phyloP scores from a whole-genome alignment of 2,113 vertebrate species.

The Notarius lentiginosus region DNA sequence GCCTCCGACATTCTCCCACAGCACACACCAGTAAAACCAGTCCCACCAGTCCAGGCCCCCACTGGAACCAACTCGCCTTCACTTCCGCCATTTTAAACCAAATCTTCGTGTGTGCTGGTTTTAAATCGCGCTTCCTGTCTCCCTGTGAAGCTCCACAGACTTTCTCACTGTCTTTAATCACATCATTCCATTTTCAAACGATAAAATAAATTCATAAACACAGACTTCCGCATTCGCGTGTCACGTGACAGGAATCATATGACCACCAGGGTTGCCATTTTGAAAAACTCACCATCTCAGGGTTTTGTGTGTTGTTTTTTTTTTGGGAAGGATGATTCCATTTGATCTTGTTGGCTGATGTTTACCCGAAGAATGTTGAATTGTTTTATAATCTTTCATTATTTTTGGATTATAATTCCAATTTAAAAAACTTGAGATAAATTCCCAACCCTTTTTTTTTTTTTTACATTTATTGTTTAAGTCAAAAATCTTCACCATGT shows the following conservation, averaged over 20 bases:
- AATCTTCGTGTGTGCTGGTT: not conserved
- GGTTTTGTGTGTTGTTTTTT: not conserved
- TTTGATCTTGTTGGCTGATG: not conserved
- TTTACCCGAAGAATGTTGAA: not conserved
- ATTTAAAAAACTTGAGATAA: not conserved
- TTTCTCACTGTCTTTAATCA: not conserved
- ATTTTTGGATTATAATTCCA: not conserved
- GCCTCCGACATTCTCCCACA: constrained; percentile 55
- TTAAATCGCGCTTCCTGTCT: not conserved
- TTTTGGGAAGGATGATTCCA: not conserved
- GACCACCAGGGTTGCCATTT: not conserved
- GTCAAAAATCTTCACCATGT: no score
- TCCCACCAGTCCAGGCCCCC: not conserved
- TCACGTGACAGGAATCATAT: not conserved
- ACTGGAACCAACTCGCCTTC: not conserved
- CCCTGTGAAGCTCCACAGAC: not conserved
- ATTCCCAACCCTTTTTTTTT: not conserved
- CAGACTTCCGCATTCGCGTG: not conserved
- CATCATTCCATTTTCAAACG: not conserved
- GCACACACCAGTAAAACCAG: not conserved
- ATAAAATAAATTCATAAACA: not conserved
- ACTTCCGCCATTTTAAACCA: not conserved
- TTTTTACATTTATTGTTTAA: not conserved
- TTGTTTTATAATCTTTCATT: not conserved
- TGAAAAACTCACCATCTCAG: not conserved